phyloP scores from a whole-genome alignment of 2,888 invertebrate genomes.

The Conistra vaccinii region DNA sequence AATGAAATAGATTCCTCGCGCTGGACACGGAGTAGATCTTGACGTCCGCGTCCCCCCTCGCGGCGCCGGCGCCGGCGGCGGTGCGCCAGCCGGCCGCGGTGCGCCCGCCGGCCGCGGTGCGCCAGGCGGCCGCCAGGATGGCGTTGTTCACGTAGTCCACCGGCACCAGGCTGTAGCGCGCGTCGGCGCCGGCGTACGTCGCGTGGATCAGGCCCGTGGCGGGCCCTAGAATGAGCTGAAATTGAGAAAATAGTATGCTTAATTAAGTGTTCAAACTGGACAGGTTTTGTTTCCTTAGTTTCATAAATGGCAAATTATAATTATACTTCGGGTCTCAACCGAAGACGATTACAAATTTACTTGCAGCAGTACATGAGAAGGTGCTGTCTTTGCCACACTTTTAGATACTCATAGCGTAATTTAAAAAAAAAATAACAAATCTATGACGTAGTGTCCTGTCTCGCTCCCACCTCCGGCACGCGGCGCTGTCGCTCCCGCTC shows the following conservation, averaged over 20 bases:
- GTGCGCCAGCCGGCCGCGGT: conserved; percentile 55
- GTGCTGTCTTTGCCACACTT: too few species aligned
- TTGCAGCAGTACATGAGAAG: too few species aligned
- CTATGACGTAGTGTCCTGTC: too few species aligned
- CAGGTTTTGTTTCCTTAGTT: neutral
- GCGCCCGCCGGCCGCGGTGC: conserved; percentile 49
- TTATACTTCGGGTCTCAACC: too few species aligned
- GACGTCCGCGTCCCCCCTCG: neutral
- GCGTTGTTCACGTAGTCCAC: conserved; percentile 66
- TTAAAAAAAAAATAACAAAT: too few species aligned
- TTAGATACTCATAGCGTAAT: too few species aligned
- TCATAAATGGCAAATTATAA: too few species aligned
- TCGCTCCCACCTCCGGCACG: too few species aligned
- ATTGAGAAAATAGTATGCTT: neutral
- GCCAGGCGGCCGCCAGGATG: conserved; percentile 54
- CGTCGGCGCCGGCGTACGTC: conserved; percentile 29
- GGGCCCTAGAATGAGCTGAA: conserved; percentile 55
- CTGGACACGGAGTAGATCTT: conserved; percentile 53
- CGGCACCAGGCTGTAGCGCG: conserved; percentile 46
- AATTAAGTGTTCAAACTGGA: neutral
- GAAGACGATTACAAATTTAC: too few species aligned
- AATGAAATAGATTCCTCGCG: conserved; percentile 55
- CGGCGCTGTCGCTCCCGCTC: too few species aligned
- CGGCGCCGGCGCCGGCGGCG: too few species aligned
- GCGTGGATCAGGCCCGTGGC: conserved; percentile 60